Evolutionary conservation across 2,113 vertebrate species (phyloP), one percentile per base, ranked within the genome.

Genomic region (Mustela lutreola): DNA sequence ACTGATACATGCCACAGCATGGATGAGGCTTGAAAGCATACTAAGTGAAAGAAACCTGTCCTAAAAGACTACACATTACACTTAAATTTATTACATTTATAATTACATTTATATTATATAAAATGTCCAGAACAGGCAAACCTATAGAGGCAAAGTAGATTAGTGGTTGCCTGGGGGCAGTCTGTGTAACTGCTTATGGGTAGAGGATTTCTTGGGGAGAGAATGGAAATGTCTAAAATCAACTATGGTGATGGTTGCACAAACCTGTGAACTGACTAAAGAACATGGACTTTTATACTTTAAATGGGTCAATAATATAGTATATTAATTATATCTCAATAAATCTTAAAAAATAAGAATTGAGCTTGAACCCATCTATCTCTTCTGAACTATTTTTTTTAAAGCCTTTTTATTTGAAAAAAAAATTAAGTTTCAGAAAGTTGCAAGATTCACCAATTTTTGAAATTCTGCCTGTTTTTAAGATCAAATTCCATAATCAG

Each of bases 221-320:
- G 33, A 73, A 60, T 94, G 33, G 42, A 89, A 93, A 67, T 70
- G 21, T 96, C 73, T 92, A 71, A 94, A 94, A 76, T 92, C 73
- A 83, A 90, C 80, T 67, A 3, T 79, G 19, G 16, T 89, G 65
- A 89, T 65, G 36, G 42, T 63, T 89, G n/a, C 7, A 65, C 75
- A 90, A 82, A 31, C 19, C n/a, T 93, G 31, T 79, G 73, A 39
- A 91, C 19, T 86, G 82, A 70, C 39, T 76, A 36, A 95, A 71
- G 28, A 93, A 88, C 14, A 78, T 7, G 63, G 45, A 75, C 70
- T 91, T 81, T 71, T 33, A 82, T 26, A 33, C 36, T 79, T 89
- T 81, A 85, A 80, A 45, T 79, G 63, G 62, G 11, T 91, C 9
- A 70, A 62, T 62, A 73, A 33, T 60, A 93, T 94, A 62, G 31